Base-by-base conservation (phyloP, 2,113 vertebrate genomes). In the Sorex araneus region DNA sequence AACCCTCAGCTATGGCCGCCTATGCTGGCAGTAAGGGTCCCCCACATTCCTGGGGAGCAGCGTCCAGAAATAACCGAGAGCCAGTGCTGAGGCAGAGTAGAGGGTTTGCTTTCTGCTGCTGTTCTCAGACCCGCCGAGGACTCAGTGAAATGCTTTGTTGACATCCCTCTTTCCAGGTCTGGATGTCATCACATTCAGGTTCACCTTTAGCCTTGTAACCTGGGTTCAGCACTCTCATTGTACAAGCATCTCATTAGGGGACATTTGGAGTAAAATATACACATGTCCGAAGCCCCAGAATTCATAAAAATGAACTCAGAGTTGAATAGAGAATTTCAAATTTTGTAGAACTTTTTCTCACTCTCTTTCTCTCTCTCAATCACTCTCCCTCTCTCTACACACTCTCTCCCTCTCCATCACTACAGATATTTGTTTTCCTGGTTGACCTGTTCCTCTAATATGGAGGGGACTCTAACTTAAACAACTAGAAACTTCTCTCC, bases 171-270 rank as follows among this genome's bases (percentile, higher is more conserved):
- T 85, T 69, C 83, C 69, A 91, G 40, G 13, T 21, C 77, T 13
- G 28, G 23, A 80, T 75, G 54, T 57, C 70, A 81, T 73, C 74
- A 34, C 28, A 47, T 1, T 18, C 67, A 89, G 70, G 23, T 1
- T 45, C 71, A 23, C 25, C 45, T 75, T 91, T 89, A 77, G 40
- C 27, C 16, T 95, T 64, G 28, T 27, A 15, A 77, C 89, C 73
- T 81, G 8, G 54, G 64, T 25, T 67, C 77, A 91, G 87, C 36
- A 11, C 36, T 89, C 19, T 67, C 78, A 83, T 50, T 87, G 30
- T n/a, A 34, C 7, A 0, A 32, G 74, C 64, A 47, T 12, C 88
- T 86, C 89, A 73, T 81, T 79, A 83, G 91, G 43, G 67, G 54
- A 21, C 15, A 60, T 50, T 64, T 75, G 76, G 28, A 67, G 7